Conservation (phyloP, 2,797 vertebrate species). For the Malacoctenus gilli region DNA sequence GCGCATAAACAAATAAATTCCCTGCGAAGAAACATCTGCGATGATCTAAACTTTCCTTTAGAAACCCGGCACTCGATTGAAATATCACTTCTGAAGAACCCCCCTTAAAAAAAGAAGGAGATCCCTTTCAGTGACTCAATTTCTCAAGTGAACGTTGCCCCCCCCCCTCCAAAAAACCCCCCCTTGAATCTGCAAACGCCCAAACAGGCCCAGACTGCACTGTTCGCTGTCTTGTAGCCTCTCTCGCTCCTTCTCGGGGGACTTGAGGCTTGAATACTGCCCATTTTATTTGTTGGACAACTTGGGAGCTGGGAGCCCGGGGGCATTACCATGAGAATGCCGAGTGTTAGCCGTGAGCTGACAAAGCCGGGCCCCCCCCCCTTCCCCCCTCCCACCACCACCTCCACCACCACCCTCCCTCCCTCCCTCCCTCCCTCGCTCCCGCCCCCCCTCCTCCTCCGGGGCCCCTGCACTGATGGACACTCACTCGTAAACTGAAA, state of each 20-base stretch:
- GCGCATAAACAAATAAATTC: slow-evolving; percentile 65
- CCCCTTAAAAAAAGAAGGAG: too few species aligned
- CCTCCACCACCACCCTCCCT: slow-evolving; percentile 66
- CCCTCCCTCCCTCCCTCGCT: slow-evolving; percentile 76
- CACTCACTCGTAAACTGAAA: slow-evolving; percentile 97
- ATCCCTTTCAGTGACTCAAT: slow-evolving; percentile 69
- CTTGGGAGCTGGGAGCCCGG: slow-evolving; percentile 89
- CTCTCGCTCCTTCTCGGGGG: slow-evolving; percentile 77
- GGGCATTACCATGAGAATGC: slow-evolving; percentile 98
- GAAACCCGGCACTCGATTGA: slow-evolving; percentile 70
- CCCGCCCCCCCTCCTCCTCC: slow-evolving; percentile 67
- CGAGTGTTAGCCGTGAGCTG: slow-evolving; percentile 88
- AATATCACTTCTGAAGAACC: slow-evolving; percentile 73
- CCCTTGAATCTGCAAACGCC: slow-evolving; percentile 57
- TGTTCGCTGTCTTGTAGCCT: slow-evolving; percentile 79
- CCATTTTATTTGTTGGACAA: slow-evolving; percentile 97
- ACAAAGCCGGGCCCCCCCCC: slow-evolving; percentile 88
- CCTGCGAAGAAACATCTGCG: slow-evolving; percentile 69
- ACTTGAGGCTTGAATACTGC: slow-evolving; percentile 90
- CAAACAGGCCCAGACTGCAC: slow-evolving; percentile 72
- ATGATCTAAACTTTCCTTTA: slow-evolving; percentile 66
- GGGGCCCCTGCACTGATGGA: slow-evolving; percentile 91
- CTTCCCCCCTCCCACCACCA: too few species aligned
- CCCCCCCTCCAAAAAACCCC: slow-evolving; percentile 32
- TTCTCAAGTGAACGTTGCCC: slow-evolving; percentile 69